phyloP scores from a whole-genome alignment of 64 coral and sea anemone species.

The Stichodactyla helianthus region DNA sequence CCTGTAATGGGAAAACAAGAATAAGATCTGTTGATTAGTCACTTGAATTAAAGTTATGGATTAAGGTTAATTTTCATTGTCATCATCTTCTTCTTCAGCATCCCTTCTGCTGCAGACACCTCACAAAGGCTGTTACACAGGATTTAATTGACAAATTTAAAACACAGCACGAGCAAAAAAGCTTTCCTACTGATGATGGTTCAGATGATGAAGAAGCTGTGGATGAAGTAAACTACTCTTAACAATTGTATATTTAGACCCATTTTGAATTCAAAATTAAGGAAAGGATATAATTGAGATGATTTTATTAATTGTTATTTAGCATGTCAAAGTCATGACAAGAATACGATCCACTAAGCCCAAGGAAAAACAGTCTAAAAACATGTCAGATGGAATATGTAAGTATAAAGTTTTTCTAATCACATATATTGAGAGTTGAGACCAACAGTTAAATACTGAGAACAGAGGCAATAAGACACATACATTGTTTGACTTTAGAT shows the following conservation, averaged over 20 bases:
- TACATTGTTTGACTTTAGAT: no score
- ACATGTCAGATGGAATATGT: constrained; percentile 53
- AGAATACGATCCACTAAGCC: constrained; percentile 88
- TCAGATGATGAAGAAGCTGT: constrained; percentile 75
- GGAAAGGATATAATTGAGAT: not conserved
- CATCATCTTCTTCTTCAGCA: constrained; percentile 38
- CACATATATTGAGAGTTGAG: no score
- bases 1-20: no score
- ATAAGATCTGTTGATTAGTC: no score
- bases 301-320: not conserved
- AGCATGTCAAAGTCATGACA: constrained; percentile 84
- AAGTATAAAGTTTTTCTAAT: constrained; percentile 19
- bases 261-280: not conserved
- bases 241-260: not conserved
- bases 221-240: constrained; percentile 46
- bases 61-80: not conserved
- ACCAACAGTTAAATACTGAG: no score
- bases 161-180: constrained; percentile 41
- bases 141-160: constrained; percentile 78
- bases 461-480: no score
- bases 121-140: constrained; percentile 69
- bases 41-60: no score
- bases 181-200: constrained; percentile 22
- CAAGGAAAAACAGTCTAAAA: not conserved
- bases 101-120: constrained; percentile 83